Conservation (phyloP, 2,888 invertebrate genomes). For the Parnassius mnemosyne region DNA sequence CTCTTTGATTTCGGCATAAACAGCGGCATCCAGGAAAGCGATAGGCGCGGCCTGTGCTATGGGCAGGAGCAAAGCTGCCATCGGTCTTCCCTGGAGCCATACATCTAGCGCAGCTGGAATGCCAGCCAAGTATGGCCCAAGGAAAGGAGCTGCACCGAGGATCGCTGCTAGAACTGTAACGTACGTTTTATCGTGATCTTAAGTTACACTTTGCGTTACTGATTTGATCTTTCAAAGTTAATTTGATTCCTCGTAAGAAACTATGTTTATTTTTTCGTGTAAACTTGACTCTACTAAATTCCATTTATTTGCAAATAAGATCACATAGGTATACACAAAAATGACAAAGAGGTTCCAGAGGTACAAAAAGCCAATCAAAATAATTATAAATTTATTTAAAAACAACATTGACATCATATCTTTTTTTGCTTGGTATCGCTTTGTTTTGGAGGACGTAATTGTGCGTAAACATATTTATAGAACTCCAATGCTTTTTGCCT, state of each 20-base stretch:
- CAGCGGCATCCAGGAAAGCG: conserved; percentile 95
- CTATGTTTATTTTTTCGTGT: no score
- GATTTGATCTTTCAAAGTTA: no score
- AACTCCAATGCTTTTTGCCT: conserved; percentile 72
- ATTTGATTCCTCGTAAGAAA: no score
- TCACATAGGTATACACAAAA: no score
- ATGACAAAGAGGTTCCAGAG: conserved; percentile 13
- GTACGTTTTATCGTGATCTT: background rate
- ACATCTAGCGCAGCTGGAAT: conserved; percentile 96
- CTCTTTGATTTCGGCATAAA: conserved; percentile 99
- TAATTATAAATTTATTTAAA: conserved; percentile 35
- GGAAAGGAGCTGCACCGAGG: conserved; percentile 96
- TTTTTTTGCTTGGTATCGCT: conserved; percentile 50
- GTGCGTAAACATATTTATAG: conserved; percentile 75
- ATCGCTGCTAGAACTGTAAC: conserved; percentile 91
- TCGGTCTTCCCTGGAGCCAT: conserved; percentile 93
- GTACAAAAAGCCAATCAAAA: conserved; percentile 31
- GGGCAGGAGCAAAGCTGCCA: conserved; percentile 90
- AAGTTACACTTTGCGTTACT: background rate
- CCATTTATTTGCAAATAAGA: no score
- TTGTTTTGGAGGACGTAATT: conserved; percentile 58
- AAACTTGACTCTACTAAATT: no score
- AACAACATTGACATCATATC: conserved; percentile 37
- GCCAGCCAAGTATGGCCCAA: conserved; percentile 97
- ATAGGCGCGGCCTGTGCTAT: conserved; percentile 93